A percentile compares a stretch with the other conserved stretches of the same genome.
These are phyloP conservation scores for Limenitis arthemis DNA, from an alignment of 2,888 invertebrate species.

Conservation along the genomic window DNA sequence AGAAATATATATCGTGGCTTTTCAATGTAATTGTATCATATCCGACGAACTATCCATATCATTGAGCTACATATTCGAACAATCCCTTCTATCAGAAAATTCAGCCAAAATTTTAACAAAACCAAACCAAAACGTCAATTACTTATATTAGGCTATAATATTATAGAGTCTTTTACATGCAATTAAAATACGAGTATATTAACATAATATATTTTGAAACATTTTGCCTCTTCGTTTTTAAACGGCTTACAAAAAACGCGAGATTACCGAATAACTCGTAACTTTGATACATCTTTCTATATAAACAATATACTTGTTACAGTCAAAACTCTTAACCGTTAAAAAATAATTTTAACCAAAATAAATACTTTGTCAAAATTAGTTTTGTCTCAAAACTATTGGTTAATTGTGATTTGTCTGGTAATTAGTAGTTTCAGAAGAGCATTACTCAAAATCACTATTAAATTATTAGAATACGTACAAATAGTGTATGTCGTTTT, in stretches of 20 bases:
- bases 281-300: no score
- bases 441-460: no score
- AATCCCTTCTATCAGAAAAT: slow-evolving; percentile 9
- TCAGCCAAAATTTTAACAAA: slow-evolving; percentile 37
- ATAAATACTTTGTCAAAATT: no score
- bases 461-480: no score
- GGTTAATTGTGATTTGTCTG: no score
- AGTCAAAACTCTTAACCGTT: no score
- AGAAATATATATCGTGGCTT: slow-evolving; percentile 10
- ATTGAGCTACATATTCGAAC: slow-evolving; percentile 32
- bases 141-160: slow-evolving; percentile 47
- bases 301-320: no score
- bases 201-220: slow-evolving; percentile 47
- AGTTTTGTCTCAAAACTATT: no score
- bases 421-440: no score
- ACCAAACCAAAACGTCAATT: slow-evolving; percentile 60
- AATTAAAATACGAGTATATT: slow-evolving; percentile 35
- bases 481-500: no score
- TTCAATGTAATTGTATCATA: slow-evolving; percentile 30
- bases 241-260: slow-evolving; percentile 5
- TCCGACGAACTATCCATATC: slow-evolving; percentile 43
- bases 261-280: not conserved
- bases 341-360: no score
- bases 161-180: slow-evolving; percentile 34
- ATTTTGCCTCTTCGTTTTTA: slow-evolving; percentile 30